Evolutionary conservation across 1,140 invertebrate species (phyloP), one percentile per base, ranked within the genome.

Genomic region (Propsilocerus akamusi): DNA sequence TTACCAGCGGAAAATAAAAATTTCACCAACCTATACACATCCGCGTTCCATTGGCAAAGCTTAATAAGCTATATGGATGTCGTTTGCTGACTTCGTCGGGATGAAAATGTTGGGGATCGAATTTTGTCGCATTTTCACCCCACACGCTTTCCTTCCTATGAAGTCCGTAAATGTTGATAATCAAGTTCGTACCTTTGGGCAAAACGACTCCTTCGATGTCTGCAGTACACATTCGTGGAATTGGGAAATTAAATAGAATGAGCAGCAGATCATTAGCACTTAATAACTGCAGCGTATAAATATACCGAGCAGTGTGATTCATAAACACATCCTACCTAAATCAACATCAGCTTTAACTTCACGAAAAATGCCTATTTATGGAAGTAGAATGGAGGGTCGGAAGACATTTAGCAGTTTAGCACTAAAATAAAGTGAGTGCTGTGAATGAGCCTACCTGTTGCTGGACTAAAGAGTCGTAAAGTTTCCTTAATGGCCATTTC

Each of bases 31-130:
- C 77, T 30, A 79, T 68, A 56, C 77, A 80, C 59, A 77, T 78
- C 52, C 77, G 64, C 3, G 70, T 68, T 17, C 77, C 76, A 48
- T 65, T 74, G 49, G 74, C 75, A 57, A 80, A 81, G 6, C 76
- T 75, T 52, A 79, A 62, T 55, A 70, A 81, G 14, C 66, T 64
- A 54, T 65, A 72, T 0, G 69, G 58, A 52, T 74, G 61, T 51
- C 66, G 57, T 41, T 71, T 59, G 1, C 59, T 55, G 12, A 59
- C 59, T 50, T 70, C 61, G 53, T 73, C 70, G 1, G 75, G 71
- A 17, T 74, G 56, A 59, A 83, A 84, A 51, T 78, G 60, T 51
- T 83, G 77, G 0, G 81, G 81, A 58, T 82, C 69, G 56, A 81
- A 84, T 20, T 63, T 61, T 8, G 78, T 70, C 0, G 80, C 80